Percentiles rank a stretch among this genome's conserved stretches.
phyloP scores from a whole-genome alignment of 2,797 vertebrate species.

The Danio choprae region DNA sequence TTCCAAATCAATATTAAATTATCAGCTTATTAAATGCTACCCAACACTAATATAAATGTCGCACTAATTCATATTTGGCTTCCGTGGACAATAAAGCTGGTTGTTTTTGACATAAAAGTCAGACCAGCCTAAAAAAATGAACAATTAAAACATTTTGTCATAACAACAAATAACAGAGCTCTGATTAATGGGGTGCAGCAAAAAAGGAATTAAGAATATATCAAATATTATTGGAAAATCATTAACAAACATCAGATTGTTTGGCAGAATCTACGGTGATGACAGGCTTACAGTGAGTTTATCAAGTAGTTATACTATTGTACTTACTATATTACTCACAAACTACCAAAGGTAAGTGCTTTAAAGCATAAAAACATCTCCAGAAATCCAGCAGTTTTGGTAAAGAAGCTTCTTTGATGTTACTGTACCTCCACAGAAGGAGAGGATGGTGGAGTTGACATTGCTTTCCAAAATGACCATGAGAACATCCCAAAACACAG shows the following conservation, averaged over 20 bases:
- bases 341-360: neutral
- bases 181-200: too few relatives aligned
- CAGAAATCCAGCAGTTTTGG: neutral
- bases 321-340: neutral
- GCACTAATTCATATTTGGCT: neutral
- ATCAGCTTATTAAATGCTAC: neutral
- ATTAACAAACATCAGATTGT: neutral
- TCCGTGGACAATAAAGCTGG: neutral
- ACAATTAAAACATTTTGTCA: neutral
- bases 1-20: neutral
- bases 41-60: neutral
- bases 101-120: neutral
- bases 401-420: neutral
- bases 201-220: neutral
- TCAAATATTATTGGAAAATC: neutral
- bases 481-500: constrained; percentile 86
- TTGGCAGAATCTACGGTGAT: neutral
- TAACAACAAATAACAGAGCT: neutral
- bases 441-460: constrained; percentile 81
- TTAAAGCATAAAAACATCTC: neutral
- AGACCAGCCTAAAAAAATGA: neutral
- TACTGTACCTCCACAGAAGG: constrained; percentile 83
- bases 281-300: neutral
- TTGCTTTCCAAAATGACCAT: constrained; percentile 88
- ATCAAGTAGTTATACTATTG: neutral